phyloP scores from a whole-genome alignment of 2,797 vertebrate genomes.

The Phoxinus dragarum region DNA sequence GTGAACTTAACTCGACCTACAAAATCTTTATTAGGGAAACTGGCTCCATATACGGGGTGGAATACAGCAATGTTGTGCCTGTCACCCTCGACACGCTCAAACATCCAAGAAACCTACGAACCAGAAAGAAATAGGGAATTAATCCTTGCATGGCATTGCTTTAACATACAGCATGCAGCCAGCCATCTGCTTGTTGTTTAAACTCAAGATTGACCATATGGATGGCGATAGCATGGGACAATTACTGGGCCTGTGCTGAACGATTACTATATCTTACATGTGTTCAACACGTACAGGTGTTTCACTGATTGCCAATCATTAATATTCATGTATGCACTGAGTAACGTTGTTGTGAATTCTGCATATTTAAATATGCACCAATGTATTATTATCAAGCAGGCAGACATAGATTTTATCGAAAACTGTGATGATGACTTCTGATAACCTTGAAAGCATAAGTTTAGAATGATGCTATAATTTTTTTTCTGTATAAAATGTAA shows the following conservation, averaged over 20 bases:
- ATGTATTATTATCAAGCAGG: neutral
- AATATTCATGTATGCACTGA: neutral
- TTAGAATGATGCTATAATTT: neutral
- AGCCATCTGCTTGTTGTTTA: neutral
- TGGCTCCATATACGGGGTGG: conserved; percentile 79
- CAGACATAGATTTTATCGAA: neutral
- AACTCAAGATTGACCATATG: neutral
- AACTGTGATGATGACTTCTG: neutral
- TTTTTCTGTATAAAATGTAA: too few species aligned
- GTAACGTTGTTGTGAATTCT: neutral
- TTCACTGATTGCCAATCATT: neutral
- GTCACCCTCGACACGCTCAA: conserved; percentile 66
- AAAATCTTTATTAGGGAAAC: conserved; percentile 73
- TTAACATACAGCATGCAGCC: neutral
- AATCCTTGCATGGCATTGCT: neutral
- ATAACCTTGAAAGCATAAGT: neutral
- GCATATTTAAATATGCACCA: neutral
- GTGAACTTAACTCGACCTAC: conserved; percentile 74
- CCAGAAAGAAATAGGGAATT: neutral
- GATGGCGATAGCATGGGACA: neutral
- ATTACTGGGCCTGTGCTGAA: neutral
- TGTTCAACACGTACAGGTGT: neutral
- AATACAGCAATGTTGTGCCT: conserved; percentile 79
- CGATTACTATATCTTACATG: neutral
- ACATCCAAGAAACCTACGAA: conserved; percentile 85